These are phyloP conservation scores for Drosophila lacteicornis DNA, from an alignment of 1,140 invertebrate species.

Conservation along the genomic window DNA sequence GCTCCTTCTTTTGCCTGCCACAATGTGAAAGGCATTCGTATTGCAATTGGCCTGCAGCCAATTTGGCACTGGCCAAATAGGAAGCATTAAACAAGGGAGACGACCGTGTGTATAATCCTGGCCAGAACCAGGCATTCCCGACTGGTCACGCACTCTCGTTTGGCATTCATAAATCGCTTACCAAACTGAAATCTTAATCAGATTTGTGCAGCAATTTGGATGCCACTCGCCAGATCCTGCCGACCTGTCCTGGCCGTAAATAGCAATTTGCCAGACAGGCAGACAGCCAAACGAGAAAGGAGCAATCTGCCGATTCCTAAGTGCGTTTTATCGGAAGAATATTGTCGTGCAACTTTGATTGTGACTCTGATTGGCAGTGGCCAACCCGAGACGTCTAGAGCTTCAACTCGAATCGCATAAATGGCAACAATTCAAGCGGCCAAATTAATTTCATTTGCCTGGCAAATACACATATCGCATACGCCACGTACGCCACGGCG, in stretches of 20 bases:
- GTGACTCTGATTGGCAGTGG: conserved; percentile 47
- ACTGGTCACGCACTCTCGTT: conserved; percentile 49
- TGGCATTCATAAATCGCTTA: conserved; percentile 74
- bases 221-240: conserved; percentile 40
- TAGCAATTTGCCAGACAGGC: conserved; percentile 59
- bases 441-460: conserved; percentile 57
- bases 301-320: conserved; percentile 36
- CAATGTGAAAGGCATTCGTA: conserved; percentile 13
- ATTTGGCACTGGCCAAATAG: conserved; percentile 23
- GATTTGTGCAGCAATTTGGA: conserved; percentile 69
- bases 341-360: conserved; percentile 35
- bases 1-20: conserved; percentile 5
- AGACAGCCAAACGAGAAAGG: conserved; percentile 14
- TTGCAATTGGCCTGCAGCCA: conserved; percentile 45
- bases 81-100: conserved; percentile 3
- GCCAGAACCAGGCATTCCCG: conserved; percentile 9
- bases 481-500: conserved; percentile 10
- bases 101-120: conserved; percentile 14
- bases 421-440: conserved; percentile 16
- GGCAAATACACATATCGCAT: conserved; percentile 31
- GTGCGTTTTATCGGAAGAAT: conserved; percentile 51
- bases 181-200: conserved; percentile 71
- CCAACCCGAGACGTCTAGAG: neutral
- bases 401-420: conserved; percentile 5
- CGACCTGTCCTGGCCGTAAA: conserved; percentile 51